Evolutionary conservation across 1,140 invertebrate genomes (phyloP), one percentile per base, ranked within the genome.

Genomic region (Notospermus geniculatus): DNA sequence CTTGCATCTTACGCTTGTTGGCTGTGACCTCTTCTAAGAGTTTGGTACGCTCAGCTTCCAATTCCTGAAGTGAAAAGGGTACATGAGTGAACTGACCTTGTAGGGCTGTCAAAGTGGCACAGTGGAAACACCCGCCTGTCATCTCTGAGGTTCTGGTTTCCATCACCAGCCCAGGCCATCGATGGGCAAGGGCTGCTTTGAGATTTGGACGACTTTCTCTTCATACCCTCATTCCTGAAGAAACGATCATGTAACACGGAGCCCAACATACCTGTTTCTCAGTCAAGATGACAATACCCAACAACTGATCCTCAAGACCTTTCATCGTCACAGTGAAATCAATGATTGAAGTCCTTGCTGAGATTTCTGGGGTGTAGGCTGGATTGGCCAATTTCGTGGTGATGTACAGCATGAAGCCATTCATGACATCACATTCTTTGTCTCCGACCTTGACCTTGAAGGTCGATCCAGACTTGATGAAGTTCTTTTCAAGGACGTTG

Each of bases 241-340:
- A n/a, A n/a, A n/a, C n/a, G n/a, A n/a, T n/a, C n/a, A n/a, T n/a
- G n/a, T n/a, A n/a, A n/a, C n/a, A n/a, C n/a, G n/a, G n/a, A n/a
- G n/a, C n/a, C n/a, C n/a, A n/a, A 59, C 68, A 54, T 55, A 82
- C 81, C 69, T 79, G 76, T 82, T 97, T 97, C 77, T 98, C 95
- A 88, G 95, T 97, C 2, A 95, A 80, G 71, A 98, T 97, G 0
- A 97, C 95, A 52, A 93, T 67, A 55, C 80, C 94, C 23, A 98
- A 78, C n/a, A 98, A 81, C 76, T 98, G 95, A 83, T 98, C 95
- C 84, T 98, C 95, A 5, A 98, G 80, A 41, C 95, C 95, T 77
- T 93, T 88, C 88, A 95, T 94, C 0, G 95, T 98, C 0, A 98
- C 95, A 2, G 95, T 97, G 74, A 98, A 98, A 77, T 98, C 95